Evolutionary conservation across 2,113 vertebrate genomes (phyloP).

Genomic region (Callorhinus ursinus): DNA sequence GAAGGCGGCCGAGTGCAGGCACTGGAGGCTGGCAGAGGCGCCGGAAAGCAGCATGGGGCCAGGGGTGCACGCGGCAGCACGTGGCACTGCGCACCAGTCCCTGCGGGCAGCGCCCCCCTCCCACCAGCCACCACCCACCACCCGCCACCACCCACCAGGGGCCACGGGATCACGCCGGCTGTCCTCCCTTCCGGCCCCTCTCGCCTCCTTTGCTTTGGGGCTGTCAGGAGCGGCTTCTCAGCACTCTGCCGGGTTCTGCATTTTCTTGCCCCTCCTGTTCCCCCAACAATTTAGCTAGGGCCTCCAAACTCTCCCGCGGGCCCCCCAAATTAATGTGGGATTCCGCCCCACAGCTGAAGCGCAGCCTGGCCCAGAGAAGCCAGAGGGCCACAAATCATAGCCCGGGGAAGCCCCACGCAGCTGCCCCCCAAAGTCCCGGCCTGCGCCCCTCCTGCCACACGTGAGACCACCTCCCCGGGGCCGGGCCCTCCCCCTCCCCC

Average conservation of each 20-base stretch:
- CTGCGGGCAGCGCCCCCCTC: neutral
- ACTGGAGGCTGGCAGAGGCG: neutral
- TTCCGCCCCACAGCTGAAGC: neutral
- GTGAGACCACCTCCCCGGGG: neutral
- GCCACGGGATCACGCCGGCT: fast-evolving
- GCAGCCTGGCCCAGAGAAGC: neutral
- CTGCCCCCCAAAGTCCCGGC: neutral
- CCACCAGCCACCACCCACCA: fast-evolving
- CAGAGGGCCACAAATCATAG: neutral
- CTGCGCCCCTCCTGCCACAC: too few species aligned
- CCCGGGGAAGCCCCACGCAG: fast-evolving
- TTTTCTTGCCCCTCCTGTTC: neutral
- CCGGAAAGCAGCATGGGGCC: neutral
- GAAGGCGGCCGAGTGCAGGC: neutral
- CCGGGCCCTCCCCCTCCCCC: fast-evolving
- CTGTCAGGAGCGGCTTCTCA: neutral
- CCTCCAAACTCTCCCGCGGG: neutral
- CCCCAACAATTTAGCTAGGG: neutral
- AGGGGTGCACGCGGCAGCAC: too few species aligned
- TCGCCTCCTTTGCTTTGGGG: neutral
- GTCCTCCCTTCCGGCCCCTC: neutral
- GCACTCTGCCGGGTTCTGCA: neutral
- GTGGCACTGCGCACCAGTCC: fast-evolving
- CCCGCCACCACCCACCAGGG: too few species aligned
- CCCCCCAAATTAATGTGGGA: neutral